A percentile compares a stretch with the other conserved stretches of the same genome.
These are phyloP conservation scores for Stictocephala bisonia DNA, from an alignment of 2,888 invertebrate species.

Conservation along the genomic window DNA sequence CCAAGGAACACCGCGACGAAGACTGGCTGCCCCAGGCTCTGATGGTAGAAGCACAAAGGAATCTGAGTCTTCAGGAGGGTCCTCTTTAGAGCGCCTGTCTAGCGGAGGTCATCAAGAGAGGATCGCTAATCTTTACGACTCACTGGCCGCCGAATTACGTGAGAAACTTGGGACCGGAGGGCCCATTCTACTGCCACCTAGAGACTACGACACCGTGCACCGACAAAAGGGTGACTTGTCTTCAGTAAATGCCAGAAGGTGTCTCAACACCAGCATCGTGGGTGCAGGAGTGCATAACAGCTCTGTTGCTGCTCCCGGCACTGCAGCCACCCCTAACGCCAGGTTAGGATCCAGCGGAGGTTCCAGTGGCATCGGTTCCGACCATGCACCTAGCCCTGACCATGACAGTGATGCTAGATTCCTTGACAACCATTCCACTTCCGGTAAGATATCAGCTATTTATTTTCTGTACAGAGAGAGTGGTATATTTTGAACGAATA, in stretches of 20 bases:
- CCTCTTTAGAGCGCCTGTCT: conserved; percentile 54
- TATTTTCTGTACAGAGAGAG: no score
- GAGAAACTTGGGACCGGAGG: conserved; percentile 72
- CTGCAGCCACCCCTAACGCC: conserved; percentile 66
- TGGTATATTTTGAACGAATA: no score
- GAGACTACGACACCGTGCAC: conserved; percentile 94
- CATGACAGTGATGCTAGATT: conserved; percentile 64
- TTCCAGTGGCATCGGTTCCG: conserved; percentile 90
- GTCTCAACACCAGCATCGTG: conserved; percentile 77
- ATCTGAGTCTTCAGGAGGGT: conserved; percentile 59
- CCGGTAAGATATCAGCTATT: conserved; percentile 71
- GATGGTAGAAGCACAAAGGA: conserved; percentile 54
- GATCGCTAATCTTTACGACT: conserved; percentile 86
- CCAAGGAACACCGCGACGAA: conserved; percentile 62
- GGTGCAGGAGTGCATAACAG: background rate
- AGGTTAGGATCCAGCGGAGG: conserved; percentile 79
- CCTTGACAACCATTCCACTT: conserved; percentile 72
- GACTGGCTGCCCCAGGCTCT: conserved; percentile 47
- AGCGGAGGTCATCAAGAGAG: conserved; percentile 59
- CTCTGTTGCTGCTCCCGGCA: conserved; percentile 59
- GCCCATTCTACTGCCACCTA: conserved; percentile 84
- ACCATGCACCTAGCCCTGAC: conserved; percentile 87
- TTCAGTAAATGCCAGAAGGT: conserved; percentile 76
- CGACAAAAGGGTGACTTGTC: conserved; percentile 80
- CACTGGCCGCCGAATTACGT: conserved; percentile 90